These are phyloP conservation scores for Dolichomitus sp. DNA, from an alignment of 2,888 invertebrate genomes.

Conservation along the genomic window DNA sequence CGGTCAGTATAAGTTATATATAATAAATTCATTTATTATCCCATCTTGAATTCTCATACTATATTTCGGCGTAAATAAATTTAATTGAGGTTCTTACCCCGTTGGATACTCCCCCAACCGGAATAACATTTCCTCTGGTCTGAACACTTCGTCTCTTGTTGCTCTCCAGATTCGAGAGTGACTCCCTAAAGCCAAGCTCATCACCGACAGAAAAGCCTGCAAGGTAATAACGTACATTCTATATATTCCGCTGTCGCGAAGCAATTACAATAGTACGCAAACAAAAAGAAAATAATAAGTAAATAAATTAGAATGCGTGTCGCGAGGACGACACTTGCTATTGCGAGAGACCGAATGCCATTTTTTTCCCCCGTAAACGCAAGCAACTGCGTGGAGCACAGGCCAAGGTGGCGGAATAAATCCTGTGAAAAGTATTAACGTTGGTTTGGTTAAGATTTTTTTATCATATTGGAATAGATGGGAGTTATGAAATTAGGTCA, in stretches of 20 bases:
- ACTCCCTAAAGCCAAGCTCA: slow-evolving; percentile 94
- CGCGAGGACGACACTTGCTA: slow-evolving; percentile 25
- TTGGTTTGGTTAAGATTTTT: slow-evolving; percentile 1
- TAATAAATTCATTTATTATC: too few relatives aligned
- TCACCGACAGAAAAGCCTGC: slow-evolving; percentile 95
- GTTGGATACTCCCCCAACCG: slow-evolving; percentile 69
- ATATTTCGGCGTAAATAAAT: slow-evolving; percentile 5
- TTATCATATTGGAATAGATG: slow-evolving; percentile 46
- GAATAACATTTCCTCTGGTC: slow-evolving; percentile 73
- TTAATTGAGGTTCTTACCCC: slow-evolving; percentile 73
- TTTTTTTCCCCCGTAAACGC: slow-evolving; percentile 20
- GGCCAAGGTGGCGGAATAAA: slow-evolving; percentile 55
- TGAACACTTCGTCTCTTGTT: slow-evolving; percentile 90
- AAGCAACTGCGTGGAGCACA: neutral
- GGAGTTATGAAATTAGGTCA: slow-evolving; percentile 58
- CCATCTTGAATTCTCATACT: too few relatives aligned
- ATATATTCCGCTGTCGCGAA: neutral
- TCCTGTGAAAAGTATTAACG: slow-evolving; percentile 27
- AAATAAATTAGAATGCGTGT: slow-evolving; percentile 22
- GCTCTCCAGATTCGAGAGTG: slow-evolving; percentile 92
- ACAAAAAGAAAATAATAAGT: neutral
- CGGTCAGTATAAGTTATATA: too few relatives aligned
- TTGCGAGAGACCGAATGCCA: slow-evolving; percentile 9
- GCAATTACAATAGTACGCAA: neutral
- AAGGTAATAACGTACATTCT: slow-evolving; percentile 76